These are phyloP conservation scores for Dysidea cf. avara DNA, from an alignment of 37 sponge, comb jelly and placozoan genomes.

Conservation along the genomic window DNA sequence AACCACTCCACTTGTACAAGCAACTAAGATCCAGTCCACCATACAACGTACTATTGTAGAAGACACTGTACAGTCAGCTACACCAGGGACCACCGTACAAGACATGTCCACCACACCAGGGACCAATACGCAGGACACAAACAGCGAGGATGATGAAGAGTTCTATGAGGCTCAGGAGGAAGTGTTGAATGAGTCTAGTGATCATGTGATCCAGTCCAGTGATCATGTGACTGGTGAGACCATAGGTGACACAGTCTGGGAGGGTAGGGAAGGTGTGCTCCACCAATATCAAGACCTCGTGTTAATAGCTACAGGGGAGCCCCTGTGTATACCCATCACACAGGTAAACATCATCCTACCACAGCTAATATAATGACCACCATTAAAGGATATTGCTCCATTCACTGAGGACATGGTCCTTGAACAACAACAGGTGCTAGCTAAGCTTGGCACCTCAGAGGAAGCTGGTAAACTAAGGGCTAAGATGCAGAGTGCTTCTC, in stretches of 20 bases:
- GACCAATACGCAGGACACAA: constrained; percentile 11
- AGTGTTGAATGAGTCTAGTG: background rate
- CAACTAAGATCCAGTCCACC: too few species aligned
- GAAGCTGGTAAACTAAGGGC: constrained; percentile 87
- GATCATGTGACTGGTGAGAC: background rate
- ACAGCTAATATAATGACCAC: too few species aligned
- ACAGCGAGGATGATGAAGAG: constrained; percentile 60
- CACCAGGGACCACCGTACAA: background rate
- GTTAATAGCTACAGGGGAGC: constrained; percentile 68
- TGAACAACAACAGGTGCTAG: constrained; percentile 82
- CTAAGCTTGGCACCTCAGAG: constrained; percentile 84
- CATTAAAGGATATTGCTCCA: constrained; percentile 90
- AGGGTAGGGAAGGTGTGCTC: constrained; percentile 42
- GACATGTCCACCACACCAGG: too few species aligned
- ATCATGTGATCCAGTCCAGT: background rate
- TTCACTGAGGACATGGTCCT: constrained; percentile 92
- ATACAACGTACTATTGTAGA: too few species aligned
- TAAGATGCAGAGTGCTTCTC: constrained; percentile 88
- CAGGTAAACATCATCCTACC: constrained; percentile 44
- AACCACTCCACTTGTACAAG: too few species aligned
- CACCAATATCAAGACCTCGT: constrained; percentile 61
- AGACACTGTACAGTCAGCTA: background rate
- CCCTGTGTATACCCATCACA: constrained; percentile 77
- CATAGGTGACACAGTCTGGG: too few species aligned
- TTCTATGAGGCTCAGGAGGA: constrained; percentile 77